Base-by-base conservation (phyloP, 2,113 vertebrate species). In the Monopterus albus region DNA sequence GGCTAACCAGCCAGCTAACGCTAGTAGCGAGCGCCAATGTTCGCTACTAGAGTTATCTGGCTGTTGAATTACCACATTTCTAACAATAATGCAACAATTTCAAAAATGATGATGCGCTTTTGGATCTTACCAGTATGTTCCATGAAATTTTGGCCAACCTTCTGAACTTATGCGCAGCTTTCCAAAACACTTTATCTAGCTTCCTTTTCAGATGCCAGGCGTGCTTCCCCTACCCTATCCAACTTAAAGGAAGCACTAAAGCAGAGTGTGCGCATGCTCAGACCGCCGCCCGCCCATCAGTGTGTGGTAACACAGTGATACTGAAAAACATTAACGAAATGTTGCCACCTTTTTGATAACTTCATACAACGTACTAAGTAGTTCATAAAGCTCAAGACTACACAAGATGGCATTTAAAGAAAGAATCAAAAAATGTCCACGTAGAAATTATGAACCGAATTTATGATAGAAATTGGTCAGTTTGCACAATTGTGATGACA, bases 91-190 rank as follows among this genome's bases (percentile, higher is more conserved):
- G 25, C 20, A 25, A 3, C 1, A 9, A 15, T 21, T 1, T 2
- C 0, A 1, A 1, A 0, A 8, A 40, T 8, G 56, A 38, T 39
- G 1, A 26, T 0, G 1, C 0, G 12, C 38, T 31, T 42, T 0
- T 0, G 0, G 17, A 20, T 51, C 91, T 91, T 83, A 94, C 92
- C 91, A 81, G 84, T 89, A 33, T 89, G 46, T 85, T 91, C 90
- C 89, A 91, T 90, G 67, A 85, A 91, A 78, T 40, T 38, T 8
- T 13, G 20, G 36, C 72, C 52, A 14, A 31, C 52, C 23, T 45
- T n/a, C 5, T n/a, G 33, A 56, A 75, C 15, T 70, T 51, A 33
- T 36, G 13, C 1, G 63, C 6, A n/a, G 46, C 45, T 72, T 76
- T 78, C 23, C 73, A 55, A 79, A 73, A 83, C 59, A 77, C 77